Evolutionary conservation across 2,888 invertebrate species (phyloP).

Genomic region (Punctoribates punctum): DNA sequence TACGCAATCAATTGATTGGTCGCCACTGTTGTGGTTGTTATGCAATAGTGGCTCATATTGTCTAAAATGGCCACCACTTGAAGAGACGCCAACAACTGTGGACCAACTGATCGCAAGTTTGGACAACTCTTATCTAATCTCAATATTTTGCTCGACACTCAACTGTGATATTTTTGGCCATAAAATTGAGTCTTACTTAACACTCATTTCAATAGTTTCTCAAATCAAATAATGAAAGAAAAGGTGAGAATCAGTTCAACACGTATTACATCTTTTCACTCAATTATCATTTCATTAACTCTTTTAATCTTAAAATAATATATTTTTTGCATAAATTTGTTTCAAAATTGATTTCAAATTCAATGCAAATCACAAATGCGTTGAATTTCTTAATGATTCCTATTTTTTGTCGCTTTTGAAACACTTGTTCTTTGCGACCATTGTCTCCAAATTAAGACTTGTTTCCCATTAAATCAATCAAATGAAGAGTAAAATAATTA

Average conservation of each 20-base stretch:
- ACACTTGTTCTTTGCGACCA: neutral
- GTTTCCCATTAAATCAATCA: neutral
- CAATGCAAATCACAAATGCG: too few relatives aligned
- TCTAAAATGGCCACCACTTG: conserved; percentile 9
- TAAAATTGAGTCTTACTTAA: neutral
- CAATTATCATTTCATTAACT: neutral
- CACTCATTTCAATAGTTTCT: neutral
- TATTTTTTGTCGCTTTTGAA: neutral
- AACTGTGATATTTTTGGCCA: neutral
- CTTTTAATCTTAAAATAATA: too few relatives aligned
- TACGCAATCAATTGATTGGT: neutral
- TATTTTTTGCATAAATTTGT: too few relatives aligned
- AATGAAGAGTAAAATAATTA: neutral
- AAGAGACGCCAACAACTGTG: neutral
- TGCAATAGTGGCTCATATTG: conserved; percentile 1
- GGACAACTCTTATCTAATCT: neutral
- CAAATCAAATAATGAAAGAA: conserved; percentile 2
- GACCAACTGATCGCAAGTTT: neutral
- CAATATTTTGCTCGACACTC: too few relatives aligned
- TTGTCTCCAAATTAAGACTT: neutral
- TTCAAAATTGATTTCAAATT: too few relatives aligned
- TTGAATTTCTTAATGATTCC: too few relatives aligned
- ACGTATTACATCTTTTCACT: neutral
- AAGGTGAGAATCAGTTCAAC: conserved; percentile 2
- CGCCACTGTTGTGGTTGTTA: neutral